Conservation (phyloP, 2,113 vertebrate genomes). For the Heterocephalus glaber region DNA sequence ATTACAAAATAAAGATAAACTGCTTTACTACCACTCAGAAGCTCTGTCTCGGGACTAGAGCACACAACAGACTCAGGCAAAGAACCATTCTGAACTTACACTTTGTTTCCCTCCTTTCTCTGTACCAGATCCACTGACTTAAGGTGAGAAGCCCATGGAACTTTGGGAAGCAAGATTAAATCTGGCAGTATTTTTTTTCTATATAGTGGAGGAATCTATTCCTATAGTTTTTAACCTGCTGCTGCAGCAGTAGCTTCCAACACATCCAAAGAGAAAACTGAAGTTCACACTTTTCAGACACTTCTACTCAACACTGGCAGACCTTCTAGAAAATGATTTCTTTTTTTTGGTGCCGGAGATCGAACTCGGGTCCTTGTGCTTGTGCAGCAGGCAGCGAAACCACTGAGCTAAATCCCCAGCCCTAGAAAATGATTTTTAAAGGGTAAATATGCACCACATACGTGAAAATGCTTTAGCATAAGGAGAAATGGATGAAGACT, state of each 20-base stretch:
- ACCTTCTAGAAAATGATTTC: slow-evolving; percentile 46
- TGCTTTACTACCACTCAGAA: neutral
- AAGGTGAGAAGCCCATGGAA: neutral
- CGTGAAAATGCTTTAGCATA: slow-evolving; percentile 25
- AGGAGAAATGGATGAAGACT: neutral
- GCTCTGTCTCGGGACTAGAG: neutral
- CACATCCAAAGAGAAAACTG: neutral
- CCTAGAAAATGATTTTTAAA: slow-evolving; percentile 55
- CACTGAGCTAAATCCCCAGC: too few relatives aligned
- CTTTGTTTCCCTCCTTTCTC: neutral
- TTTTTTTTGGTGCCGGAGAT: too few relatives aligned
- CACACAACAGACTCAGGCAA: neutral
- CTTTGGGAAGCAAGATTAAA: neutral
- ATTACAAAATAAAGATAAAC: neutral
- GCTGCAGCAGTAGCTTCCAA: neutral
- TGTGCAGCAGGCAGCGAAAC: too few relatives aligned
- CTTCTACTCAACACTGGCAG: neutral
- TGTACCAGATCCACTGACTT: neutral
- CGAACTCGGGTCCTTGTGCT: too few relatives aligned
- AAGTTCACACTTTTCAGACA: neutral
- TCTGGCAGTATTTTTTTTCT: neutral
- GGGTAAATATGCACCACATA: neutral
- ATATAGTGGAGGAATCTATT: neutral
- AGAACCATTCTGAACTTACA: too few relatives aligned
- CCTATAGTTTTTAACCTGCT: neutral